These are phyloP conservation scores for Yoshiicerus persimilis DNA, from an alignment of 1,140 invertebrate genomes.

Conservation along the genomic window DNA sequence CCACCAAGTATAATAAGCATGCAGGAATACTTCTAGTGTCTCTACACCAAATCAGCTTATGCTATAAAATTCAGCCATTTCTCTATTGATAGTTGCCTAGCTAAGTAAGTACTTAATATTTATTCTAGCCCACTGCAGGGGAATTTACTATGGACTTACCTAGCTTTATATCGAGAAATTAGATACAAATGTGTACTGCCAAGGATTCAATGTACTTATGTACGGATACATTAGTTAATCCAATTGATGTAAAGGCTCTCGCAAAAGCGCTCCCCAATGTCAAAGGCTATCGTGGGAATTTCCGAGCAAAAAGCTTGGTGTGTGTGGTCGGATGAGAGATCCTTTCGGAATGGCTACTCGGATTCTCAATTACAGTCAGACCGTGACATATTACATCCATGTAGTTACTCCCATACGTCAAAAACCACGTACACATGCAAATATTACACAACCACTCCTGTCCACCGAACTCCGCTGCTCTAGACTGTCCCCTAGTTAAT, in stretches of 20 bases:
- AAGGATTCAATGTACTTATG: neutral
- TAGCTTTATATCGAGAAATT: too few species aligned
- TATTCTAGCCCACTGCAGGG: neutral
- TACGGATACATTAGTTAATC: neutral
- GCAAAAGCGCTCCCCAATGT: neutral
- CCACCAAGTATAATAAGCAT: too few species aligned
- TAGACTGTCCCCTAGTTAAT: neutral
- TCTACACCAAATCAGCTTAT: neutral
- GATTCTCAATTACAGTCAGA: neutral
- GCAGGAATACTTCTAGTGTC: neutral
- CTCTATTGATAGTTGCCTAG: neutral
- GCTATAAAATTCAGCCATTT: too few species aligned
- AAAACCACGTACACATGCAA: neutral
- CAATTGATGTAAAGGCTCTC: neutral
- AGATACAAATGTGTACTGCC: too few species aligned
- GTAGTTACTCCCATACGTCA: neutral
- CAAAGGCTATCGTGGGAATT: neutral
- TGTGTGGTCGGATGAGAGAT: neutral
- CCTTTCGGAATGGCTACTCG: neutral
- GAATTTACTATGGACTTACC: too few species aligned
- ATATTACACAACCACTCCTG: neutral
- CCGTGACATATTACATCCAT: neutral
- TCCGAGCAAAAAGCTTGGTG: neutral
- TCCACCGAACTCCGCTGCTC: neutral
- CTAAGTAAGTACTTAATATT: neutral